A percentile compares a stretch with the other conserved stretches of the same genome.
phyloP scores from a whole-genome alignment of 2,888 invertebrate species.

The Seira musarum region DNA sequence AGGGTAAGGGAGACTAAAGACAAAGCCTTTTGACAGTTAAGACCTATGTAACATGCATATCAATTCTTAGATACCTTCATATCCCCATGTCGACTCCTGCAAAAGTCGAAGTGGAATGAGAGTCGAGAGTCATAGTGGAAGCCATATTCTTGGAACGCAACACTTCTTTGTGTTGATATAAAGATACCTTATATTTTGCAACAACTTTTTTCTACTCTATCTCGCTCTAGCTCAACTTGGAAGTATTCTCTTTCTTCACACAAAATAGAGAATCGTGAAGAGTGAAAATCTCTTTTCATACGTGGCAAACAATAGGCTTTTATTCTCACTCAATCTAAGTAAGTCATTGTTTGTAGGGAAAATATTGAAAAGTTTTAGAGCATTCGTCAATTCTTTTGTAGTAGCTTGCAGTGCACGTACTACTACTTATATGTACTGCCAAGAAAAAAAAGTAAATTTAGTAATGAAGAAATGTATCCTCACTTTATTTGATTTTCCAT shows the following conservation, averaged over 20 bases:
- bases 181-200: not conserved
- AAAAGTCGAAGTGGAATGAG: too few relatives aligned
- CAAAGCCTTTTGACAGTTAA: conserved; percentile 7
- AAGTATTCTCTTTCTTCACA: conserved; percentile 4
- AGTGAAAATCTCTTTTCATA: not conserved
- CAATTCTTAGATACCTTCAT: not conserved
- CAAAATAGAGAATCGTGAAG: not conserved
- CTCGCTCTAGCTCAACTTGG: too few relatives aligned
- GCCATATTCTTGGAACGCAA: not conserved
- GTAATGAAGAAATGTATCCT: conserved; percentile 6
- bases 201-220: not conserved
- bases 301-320: conserved; percentile 5
- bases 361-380: conserved; percentile 2
- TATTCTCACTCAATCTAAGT: conserved; percentile 6
- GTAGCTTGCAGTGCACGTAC: not conserved
- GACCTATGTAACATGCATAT: conserved; percentile 10
- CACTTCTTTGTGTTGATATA: conserved; percentile 4
- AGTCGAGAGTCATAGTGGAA: too few relatives aligned
- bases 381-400: too few relatives aligned
- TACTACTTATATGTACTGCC: not conserved
- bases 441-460: not conserved
- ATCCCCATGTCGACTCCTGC: too few relatives aligned
- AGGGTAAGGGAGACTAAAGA: conserved; percentile 6
- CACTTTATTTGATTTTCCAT: conserved; percentile 1
- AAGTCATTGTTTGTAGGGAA: not conserved